phyloP scores from a whole-genome alignment of 2,888 invertebrate species.

The Drosophila mayaguana region DNA sequence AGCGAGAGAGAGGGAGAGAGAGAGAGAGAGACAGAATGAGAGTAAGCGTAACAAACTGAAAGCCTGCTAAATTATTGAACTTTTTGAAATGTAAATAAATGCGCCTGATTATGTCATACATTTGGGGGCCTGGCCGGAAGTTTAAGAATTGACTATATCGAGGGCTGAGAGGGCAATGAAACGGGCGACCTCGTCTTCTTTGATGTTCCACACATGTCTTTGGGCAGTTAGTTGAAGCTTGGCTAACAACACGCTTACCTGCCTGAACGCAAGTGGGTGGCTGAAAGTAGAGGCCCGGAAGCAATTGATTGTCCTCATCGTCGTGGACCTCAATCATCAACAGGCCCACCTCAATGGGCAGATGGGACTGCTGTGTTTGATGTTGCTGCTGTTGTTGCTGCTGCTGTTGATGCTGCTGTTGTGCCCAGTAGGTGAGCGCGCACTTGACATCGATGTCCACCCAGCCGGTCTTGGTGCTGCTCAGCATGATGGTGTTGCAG shows the following conservation, averaged over 20 bases:
- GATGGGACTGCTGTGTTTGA: constrained; percentile 38
- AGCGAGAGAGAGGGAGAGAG: too few relatives aligned
- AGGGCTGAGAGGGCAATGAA: constrained; percentile 1
- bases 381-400: constrained; percentile 40
- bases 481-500: constrained; percentile 84
- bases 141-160: constrained; percentile 8
- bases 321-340: constrained; percentile 84
- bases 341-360: constrained; percentile 81
- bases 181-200: constrained; percentile 10
- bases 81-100: constrained; percentile 44
- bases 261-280: constrained; percentile 85
- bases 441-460: constrained; percentile 84
- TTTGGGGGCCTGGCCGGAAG: constrained; percentile 52
- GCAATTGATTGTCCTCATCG: constrained; percentile 83
- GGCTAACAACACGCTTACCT: constrained; percentile 85
- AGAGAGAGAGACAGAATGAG: not conserved
- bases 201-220: constrained; percentile 28
- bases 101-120: constrained; percentile 41
- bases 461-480: constrained; percentile 83
- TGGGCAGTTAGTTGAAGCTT: constrained; percentile 79
- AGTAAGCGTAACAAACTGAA: constrained; percentile 5
- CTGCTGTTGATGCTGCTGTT: constrained; percentile 41
- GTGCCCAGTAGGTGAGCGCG: constrained; percentile 84
- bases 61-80: constrained; percentile 53
- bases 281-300: constrained; percentile 83